phyloP scores from a whole-genome alignment of 2,797 vertebrate genomes.

The Propithecus deckenii region DNA sequence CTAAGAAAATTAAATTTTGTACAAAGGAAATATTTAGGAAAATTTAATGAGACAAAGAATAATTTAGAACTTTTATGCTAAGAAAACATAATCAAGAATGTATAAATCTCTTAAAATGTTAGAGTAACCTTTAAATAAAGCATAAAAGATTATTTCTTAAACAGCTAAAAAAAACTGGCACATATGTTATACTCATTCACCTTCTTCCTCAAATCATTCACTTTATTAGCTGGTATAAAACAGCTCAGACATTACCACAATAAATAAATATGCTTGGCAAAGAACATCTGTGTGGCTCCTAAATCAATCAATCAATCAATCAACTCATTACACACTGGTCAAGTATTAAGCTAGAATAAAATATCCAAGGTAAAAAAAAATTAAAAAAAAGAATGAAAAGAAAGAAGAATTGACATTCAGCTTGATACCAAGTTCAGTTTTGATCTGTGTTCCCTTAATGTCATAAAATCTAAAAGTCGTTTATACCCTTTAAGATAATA shows the following conservation, averaged over 20 bases:
- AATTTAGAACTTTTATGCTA: constrained; percentile 28
- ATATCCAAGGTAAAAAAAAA: constrained; percentile 17
- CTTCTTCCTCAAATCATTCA: constrained; percentile 84
- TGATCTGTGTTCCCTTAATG: background rate
- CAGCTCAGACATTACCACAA: constrained; percentile 83
- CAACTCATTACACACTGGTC: constrained; percentile 9
- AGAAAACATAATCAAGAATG: constrained; percentile 64
- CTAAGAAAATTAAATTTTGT: constrained; percentile 37
- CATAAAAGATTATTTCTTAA: constrained; percentile 77
- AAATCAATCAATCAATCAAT: constrained; percentile 78
- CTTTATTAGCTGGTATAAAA: constrained; percentile 83
- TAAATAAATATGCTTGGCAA: constrained; percentile 85
- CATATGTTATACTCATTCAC: constrained; percentile 85
- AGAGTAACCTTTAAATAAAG: constrained; percentile 78
- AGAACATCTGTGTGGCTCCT: constrained; percentile 76
- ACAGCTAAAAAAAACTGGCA: constrained; percentile 75
- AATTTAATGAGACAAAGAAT: constrained; percentile 35
- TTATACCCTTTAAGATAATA: background rate
- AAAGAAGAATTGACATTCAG: background rate
- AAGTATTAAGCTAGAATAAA: constrained; percentile 68
- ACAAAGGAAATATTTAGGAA: constrained; percentile 23
- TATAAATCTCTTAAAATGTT: constrained; percentile 74
- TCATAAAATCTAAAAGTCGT: background rate
- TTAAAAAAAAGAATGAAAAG: background rate
- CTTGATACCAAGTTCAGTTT: constrained; percentile 28